These are phyloP conservation scores for Buceros bicornis DNA, from an alignment of 2,797 vertebrate genomes.

Conservation along the genomic window DNA sequence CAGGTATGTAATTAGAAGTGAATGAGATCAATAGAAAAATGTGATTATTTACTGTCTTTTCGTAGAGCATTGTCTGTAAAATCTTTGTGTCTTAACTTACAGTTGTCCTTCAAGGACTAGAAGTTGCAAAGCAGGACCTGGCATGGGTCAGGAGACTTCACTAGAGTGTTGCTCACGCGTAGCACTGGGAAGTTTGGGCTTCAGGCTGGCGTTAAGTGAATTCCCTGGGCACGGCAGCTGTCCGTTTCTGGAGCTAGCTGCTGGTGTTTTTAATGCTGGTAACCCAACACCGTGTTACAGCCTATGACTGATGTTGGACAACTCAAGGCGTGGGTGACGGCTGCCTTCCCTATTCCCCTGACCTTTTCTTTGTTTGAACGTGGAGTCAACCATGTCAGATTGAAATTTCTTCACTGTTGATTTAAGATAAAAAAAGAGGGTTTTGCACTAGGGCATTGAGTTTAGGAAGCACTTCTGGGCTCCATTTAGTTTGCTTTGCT, in stretches of 20 bases:
- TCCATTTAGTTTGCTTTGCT: conserved; percentile 9
- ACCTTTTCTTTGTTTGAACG: conserved; percentile 34
- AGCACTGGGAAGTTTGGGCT: background rate
- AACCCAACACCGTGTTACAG: background rate
- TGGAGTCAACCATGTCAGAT: conserved; percentile 6
- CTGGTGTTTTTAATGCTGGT: background rate
- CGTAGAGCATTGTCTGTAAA: background rate
- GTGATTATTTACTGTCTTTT: background rate
- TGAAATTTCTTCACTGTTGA: conserved; percentile 44
- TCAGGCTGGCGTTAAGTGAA: background rate
- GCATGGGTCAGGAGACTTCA: background rate
- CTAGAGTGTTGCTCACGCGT: background rate
- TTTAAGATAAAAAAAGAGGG: background rate
- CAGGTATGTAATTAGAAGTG: background rate
- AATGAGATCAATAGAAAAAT: conserved; percentile 3
- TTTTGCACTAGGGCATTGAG: background rate
- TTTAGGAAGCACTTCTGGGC: background rate
- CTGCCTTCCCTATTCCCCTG: background rate
- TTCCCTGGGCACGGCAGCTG: background rate
- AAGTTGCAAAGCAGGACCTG: background rate
- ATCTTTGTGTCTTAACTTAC: background rate
- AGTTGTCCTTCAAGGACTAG: background rate
- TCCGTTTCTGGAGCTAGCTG: background rate
- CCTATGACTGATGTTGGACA: background rate
- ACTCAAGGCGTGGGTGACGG: background rate